These are phyloP conservation scores for Rambutsinella grinnellia DNA, from an alignment of 2,888 invertebrate species.

Conservation along the genomic window DNA sequence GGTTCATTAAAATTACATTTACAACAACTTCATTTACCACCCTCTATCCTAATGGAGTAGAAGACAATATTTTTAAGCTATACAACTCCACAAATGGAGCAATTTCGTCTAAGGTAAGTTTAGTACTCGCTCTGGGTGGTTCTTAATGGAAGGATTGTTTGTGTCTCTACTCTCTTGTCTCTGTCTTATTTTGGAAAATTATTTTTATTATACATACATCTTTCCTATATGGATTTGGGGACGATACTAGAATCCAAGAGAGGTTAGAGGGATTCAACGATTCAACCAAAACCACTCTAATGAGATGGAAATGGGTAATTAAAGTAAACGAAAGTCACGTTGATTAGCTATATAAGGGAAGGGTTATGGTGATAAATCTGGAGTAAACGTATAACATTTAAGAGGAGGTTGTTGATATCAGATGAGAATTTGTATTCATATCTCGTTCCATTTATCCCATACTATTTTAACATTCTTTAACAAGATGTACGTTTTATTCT, in stretches of 20 bases:
- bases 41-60: slow-evolving; percentile 22
- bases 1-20: slow-evolving; percentile 46
- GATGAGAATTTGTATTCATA: no score
- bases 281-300: no score
- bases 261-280: no score
- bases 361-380: slow-evolving; percentile 24
- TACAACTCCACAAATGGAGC: no score
- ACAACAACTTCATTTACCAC: slow-evolving; percentile 38
- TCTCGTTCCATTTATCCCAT: no score
- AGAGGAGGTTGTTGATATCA: not conserved
- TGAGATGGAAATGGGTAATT: slow-evolving; percentile 39
- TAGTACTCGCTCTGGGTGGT: slow-evolving; percentile 15
- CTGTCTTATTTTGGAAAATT: slow-evolving; percentile 19
- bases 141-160: not conserved
- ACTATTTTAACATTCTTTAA: no score
- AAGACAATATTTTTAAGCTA: no score
- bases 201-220: not conserved
- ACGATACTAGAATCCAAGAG: no score
- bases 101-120: no score
- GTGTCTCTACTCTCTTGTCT: not conserved
- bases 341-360: slow-evolving; percentile 28
- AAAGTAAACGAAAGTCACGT: slow-evolving; percentile 22
- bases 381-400: slow-evolving; percentile 10
- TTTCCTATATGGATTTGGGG: no score
- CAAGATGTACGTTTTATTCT: no score